Percentiles rank a stretch among this genome's conserved stretches.
phyloP scores from a whole-genome alignment of 2,888 invertebrate genomes.

The Lapara coniferarum region DNA sequence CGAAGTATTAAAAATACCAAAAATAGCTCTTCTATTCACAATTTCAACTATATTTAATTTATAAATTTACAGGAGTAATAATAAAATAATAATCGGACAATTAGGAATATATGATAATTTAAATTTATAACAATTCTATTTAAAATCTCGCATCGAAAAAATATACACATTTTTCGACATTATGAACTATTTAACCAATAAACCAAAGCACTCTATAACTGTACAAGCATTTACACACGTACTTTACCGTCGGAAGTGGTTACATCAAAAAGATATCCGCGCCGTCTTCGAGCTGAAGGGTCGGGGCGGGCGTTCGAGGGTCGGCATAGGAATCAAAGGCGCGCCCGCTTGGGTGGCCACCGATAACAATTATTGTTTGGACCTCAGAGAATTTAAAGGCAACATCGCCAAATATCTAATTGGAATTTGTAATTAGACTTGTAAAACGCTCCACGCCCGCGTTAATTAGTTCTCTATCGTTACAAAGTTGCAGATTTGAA shows the following conservation, averaged over 20 bases:
- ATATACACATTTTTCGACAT: no score
- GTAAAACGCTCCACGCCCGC: constrained; percentile 46
- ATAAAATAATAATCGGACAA: no score
- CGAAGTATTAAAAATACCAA: no score
- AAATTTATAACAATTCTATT: background rate
- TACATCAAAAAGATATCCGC: constrained; percentile 76
- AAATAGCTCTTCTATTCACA: no score
- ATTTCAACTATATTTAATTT: no score
- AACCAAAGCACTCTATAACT: constrained; percentile 29
- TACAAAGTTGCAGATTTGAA: constrained; percentile 42
- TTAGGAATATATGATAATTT: background rate
- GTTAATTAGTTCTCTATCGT: constrained; percentile 72
- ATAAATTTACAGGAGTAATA: no score
- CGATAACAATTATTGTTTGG: constrained; percentile 77
- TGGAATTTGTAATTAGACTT: constrained; percentile 81
- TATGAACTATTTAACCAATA: background rate
- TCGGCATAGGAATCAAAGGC: constrained; percentile 63
- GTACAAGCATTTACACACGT: constrained; percentile 42
- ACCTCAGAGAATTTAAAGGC: constrained; percentile 68
- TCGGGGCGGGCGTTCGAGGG: constrained; percentile 30
- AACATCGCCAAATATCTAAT: constrained; percentile 75
- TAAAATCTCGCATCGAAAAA: background rate
- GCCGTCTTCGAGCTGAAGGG: constrained; percentile 52
- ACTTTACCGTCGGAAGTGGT: constrained; percentile 65
- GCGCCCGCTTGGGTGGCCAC: constrained; percentile 65